phyloP scores from a whole-genome alignment of 2,797 vertebrate species.

The Myotis vivesi region DNA sequence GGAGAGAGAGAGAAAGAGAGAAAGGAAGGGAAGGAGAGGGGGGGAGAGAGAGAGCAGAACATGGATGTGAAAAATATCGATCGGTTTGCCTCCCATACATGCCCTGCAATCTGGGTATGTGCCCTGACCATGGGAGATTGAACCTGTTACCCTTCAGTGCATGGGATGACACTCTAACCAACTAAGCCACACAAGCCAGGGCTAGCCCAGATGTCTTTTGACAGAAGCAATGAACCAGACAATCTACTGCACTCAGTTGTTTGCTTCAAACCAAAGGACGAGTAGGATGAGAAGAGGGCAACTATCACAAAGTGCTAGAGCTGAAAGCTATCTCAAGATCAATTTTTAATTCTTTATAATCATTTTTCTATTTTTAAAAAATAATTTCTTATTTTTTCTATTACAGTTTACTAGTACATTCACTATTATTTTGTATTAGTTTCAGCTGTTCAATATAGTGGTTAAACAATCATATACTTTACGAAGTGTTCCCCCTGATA shows the following conservation, averaged over 20 bases:
- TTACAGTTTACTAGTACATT: neutral
- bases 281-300: neutral
- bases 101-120: neutral
- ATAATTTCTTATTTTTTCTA: neutral
- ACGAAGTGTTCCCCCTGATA: neutral
- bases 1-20: neutral
- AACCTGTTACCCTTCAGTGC: neutral
- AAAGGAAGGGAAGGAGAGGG: no score
- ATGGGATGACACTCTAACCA: neutral
- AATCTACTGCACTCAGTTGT: neutral
- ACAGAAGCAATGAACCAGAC: neutral
- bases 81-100: neutral
- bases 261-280: neutral
- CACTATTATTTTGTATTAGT: neutral
- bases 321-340: neutral
- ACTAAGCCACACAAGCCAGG: neutral
- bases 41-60: neutral
- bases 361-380: neutral
- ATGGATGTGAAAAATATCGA: neutral
- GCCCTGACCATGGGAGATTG: neutral
- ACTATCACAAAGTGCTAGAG: neutral
- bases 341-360: neutral
- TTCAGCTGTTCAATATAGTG: neutral
- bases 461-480: neutral
- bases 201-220: conserved; percentile 9